phyloP scores from a whole-genome alignment of 2,113 vertebrate species.

The Felis catus region DNA sequence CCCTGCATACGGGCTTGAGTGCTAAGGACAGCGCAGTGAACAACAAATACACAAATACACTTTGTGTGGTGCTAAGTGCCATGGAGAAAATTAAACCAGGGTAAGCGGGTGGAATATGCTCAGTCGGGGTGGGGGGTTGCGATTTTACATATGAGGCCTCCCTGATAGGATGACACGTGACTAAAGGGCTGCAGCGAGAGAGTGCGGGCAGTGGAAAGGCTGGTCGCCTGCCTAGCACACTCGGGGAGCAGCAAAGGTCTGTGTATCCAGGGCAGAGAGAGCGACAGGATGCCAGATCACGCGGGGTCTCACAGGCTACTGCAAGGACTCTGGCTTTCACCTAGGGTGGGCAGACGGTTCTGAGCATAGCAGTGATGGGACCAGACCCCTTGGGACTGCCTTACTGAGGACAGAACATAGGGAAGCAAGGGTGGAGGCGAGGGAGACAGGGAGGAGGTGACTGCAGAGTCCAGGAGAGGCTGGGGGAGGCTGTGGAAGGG shows the following conservation, averaged over 20 bases:
- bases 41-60: accelerated
- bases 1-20: neutral
- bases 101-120: neutral
- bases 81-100: neutral
- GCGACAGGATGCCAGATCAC: neutral
- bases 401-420: neutral
- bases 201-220: neutral
- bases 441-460: neutral
- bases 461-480: neutral
- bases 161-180: neutral
- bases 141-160: neutral
- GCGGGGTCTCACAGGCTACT: accelerated
- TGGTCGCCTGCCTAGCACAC: neutral
- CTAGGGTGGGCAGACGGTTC: neutral
- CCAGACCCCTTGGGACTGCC: neutral
- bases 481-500: neutral
- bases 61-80: neutral
- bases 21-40: neutral
- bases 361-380: neutral
- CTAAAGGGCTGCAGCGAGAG: neutral
- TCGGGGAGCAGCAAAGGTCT: neutral
- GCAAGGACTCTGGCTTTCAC: neutral
- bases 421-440: neutral
- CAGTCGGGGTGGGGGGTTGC: neutral
- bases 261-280: neutral